These are phyloP conservation scores for Gallirallus australis DNA, from an alignment of 2,797 vertebrate species.

Conservation along the genomic window DNA sequence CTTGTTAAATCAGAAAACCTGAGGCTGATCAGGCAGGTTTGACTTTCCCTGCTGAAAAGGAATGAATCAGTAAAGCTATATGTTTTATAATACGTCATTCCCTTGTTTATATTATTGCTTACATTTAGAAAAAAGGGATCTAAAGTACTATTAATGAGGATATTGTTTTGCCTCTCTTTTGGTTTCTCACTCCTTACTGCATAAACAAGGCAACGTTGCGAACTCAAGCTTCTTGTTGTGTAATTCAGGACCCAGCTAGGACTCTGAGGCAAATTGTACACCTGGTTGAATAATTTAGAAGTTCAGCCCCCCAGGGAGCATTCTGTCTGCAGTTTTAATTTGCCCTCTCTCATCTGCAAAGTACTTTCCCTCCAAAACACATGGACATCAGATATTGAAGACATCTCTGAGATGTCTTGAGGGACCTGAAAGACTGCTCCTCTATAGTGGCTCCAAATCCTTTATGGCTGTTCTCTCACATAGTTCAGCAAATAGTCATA, in stretches of 20 bases:
- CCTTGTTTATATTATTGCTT: neutral
- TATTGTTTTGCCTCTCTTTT: neutral
- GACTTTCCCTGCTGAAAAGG: neutral
- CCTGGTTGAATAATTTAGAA: neutral
- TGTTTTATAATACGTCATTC: neutral
- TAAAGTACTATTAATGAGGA: neutral
- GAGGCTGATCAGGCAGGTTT: neutral
- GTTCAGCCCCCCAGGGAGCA: neutral
- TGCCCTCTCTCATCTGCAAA: neutral
- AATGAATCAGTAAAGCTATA: neutral
- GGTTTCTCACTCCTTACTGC: neutral
- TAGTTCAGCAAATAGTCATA: neutral
- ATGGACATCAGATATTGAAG: neutral
- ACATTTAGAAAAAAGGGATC: neutral
- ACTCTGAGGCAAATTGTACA: neutral
- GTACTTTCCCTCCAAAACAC: neutral
- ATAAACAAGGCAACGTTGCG: neutral
- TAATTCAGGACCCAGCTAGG: neutral
- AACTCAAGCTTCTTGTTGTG: neutral
- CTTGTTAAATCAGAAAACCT: neutral
- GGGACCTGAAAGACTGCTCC: neutral
- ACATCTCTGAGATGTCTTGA: neutral
- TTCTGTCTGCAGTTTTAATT: neutral
- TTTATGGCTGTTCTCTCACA: neutral
- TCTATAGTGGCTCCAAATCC: neutral